Percentiles rank a stretch among this genome's conserved stretches.
phyloP scores from a whole-genome alignment of 2,113 vertebrate species.

The Ageneiosus marmoratus region DNA sequence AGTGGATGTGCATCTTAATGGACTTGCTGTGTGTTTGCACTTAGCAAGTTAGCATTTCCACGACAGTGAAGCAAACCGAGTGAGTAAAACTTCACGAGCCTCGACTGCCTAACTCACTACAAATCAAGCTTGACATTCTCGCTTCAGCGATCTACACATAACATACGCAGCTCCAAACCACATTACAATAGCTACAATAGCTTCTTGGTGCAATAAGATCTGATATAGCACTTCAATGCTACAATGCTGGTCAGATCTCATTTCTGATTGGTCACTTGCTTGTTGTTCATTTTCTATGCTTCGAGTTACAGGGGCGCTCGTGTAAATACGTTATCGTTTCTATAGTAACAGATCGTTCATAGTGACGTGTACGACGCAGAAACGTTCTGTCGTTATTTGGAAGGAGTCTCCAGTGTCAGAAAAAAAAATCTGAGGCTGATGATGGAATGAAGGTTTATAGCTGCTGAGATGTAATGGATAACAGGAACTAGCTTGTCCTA shows the following conservation, averaged over 20 bases:
- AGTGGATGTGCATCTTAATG: background rate
- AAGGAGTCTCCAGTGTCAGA: background rate
- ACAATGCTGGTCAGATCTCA: background rate
- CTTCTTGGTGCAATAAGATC: background rate
- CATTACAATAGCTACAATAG: too few relatives aligned
- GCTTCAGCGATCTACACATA: too few relatives aligned
- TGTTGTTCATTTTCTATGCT: background rate
- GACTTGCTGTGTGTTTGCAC: background rate
- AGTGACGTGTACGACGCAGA: too few relatives aligned
- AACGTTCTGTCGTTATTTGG: too few relatives aligned
- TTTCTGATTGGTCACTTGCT: background rate
- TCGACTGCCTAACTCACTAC: too few relatives aligned
- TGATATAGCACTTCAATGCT: background rate
- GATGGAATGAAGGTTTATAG: background rate
- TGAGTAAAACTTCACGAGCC: background rate
- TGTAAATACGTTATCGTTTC: background rate
- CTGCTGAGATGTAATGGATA: background rate
- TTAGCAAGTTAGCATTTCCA: background rate
- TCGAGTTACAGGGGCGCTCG: background rate
- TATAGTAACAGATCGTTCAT: background rate
- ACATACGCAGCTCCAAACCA: background rate
- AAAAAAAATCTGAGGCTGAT: background rate
- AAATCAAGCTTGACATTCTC: too few relatives aligned
- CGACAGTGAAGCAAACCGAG: background rate
- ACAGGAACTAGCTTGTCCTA: background rate